phyloP scores from a whole-genome alignment of 2,113 vertebrate genomes.

The Hydrolagus affinis region DNA sequence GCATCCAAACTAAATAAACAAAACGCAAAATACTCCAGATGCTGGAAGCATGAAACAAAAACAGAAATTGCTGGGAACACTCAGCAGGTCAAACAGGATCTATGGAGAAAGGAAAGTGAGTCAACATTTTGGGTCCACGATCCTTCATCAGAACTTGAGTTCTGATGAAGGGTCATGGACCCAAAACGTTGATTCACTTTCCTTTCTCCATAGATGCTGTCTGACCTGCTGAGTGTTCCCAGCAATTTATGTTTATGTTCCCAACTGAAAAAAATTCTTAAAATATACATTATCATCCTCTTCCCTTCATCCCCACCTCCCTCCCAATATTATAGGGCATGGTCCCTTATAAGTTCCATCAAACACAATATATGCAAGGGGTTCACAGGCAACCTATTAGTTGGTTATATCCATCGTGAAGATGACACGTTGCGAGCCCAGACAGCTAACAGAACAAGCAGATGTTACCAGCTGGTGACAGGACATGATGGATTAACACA shows the following conservation, averaged over 20 bases:
- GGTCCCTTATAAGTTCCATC: constrained; percentile 10
- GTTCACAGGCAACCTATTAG: constrained; percentile 5
- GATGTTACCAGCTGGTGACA: constrained; percentile 46
- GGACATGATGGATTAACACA: constrained; percentile 49
- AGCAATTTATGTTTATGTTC: too few species aligned
- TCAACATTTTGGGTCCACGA: too few species aligned
- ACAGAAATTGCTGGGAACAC: too few species aligned
- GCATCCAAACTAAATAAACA: background rate
- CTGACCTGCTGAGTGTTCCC: too few species aligned
- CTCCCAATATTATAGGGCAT: constrained; percentile 8
- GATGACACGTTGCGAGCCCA: constrained; percentile 33
- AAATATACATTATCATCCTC: background rate
- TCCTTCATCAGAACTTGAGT: too few species aligned
- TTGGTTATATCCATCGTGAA: constrained; percentile 32
- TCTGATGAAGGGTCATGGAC: too few species aligned
- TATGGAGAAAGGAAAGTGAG: too few species aligned
- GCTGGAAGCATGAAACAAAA: too few species aligned
- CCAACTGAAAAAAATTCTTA: background rate
- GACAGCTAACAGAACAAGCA: constrained; percentile 33
- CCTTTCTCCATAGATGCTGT: too few species aligned
- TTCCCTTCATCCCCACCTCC: background rate
- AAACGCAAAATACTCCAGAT: too few species aligned
- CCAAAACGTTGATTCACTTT: too few species aligned
- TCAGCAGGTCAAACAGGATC: too few species aligned
- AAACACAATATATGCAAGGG: constrained; percentile 17